Base-by-base conservation (phyloP, 1,140 invertebrate genomes). In the Ips typographus region DNA sequence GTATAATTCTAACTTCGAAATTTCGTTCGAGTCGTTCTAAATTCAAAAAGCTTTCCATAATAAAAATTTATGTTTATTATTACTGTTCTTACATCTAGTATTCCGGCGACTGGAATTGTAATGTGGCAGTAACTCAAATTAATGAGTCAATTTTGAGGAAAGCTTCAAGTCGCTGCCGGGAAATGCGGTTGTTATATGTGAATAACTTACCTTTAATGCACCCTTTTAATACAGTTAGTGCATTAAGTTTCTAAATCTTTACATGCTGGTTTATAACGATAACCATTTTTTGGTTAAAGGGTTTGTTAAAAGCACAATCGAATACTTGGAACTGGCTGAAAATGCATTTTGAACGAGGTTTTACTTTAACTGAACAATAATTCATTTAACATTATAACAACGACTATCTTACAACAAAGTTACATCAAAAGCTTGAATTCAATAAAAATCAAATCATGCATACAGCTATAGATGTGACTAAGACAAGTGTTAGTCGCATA, bases 61-160 rank as follows among this genome's bases (percentile, higher is more conserved):
- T 49, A 61, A 61, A 61, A 61, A 61, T 56, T 65, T 65, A 65
- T 49, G 57, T 65, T 65, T 65, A 65, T 65, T 65, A 49, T 65
- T 65, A 65, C 57, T 65, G 41, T 53, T 38, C 44, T 65, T 65
- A 41, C 57, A 40, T 42, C 52, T 65, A 40, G 40, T n/a, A 65
- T 56, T 57, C 63, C n/a, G 39, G 41, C 8, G 40, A 53, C 63
- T 53, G 63, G 53, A 49, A 65, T 65, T 65, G 63, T 65, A 65
- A 65, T 53, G 63, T 40, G 63, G 39, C 63, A 55, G 63, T 65
- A 65, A 56, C 53, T 65, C 63, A 65, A 65, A 55, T 65, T 55
- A 65, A 65, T 57, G 63, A 65, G 63, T 57, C 63, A 65, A 65
- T 65, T 65, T 65, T 65, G 40, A 65, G 51, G 63, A 65, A 65